phyloP scores from a whole-genome alignment of 2,797 vertebrate genomes.

The Manis javanica region DNA sequence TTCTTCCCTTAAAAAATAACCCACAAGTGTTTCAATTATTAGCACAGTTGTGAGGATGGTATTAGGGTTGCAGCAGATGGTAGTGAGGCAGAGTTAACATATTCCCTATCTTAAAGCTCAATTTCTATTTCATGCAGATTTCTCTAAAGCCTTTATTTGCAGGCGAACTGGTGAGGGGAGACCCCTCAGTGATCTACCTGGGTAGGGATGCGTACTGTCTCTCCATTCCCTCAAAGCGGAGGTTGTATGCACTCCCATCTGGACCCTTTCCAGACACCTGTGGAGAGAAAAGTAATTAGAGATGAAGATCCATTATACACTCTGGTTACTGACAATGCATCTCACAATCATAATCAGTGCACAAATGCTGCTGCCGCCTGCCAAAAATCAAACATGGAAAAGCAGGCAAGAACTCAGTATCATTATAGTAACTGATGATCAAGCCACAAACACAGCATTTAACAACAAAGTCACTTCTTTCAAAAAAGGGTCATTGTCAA shows the following conservation, averaged over 20 bases:
- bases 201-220: slow-evolving; percentile 95
- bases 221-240: slow-evolving; percentile 93
- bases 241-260: slow-evolving; percentile 88
- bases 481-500: slow-evolving; percentile 69
- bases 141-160: slow-evolving; percentile 51
- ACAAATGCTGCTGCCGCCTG: slow-evolving; percentile 81
- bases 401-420: slow-evolving; percentile 68
- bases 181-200: slow-evolving; percentile 87
- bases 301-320: slow-evolving; percentile 85
- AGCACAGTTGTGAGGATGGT: slow-evolving; percentile 78
- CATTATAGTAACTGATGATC: neutral
- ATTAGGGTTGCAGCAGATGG: slow-evolving; percentile 78
- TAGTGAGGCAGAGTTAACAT: slow-evolving; percentile 75
- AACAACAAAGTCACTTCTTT: slow-evolving; percentile 80
- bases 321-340: slow-evolving; percentile 85
- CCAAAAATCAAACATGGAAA: slow-evolving; percentile 84
- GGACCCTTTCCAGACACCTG: slow-evolving; percentile 92
- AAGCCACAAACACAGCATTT: slow-evolving; percentile 67
- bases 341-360: slow-evolving; percentile 84
- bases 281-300: slow-evolving; percentile 86
- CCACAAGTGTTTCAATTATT: slow-evolving; percentile 83
- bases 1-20: slow-evolving; percentile 69
- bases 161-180: neutral
- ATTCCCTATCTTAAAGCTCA: slow-evolving; percentile 56
- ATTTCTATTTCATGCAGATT: slow-evolving; percentile 72